A percentile compares a stretch with the other conserved stretches of the same genome.
Conservation (phyloP, 2,888 invertebrate species). For the Globia sparganii region DNA sequence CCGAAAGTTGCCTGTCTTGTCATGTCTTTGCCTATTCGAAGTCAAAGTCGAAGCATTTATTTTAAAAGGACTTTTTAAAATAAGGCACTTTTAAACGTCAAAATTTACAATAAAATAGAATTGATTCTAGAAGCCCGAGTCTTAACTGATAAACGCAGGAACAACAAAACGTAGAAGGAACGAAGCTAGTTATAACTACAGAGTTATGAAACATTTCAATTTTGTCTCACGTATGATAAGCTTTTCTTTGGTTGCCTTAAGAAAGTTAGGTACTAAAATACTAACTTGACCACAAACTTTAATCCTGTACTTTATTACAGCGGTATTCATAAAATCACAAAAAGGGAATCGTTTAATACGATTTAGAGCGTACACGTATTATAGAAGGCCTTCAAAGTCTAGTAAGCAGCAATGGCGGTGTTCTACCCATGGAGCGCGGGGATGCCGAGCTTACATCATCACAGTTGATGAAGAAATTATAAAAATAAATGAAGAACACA, state of each 20-base stretch:
- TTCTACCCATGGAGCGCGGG: slow-evolving; percentile 73
- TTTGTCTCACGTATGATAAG: neutral
- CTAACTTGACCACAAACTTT: neutral
- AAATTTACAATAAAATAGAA: no score
- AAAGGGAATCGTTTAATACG: slow-evolving; percentile 70
- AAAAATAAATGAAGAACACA: slow-evolving; percentile 8
- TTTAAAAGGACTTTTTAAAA: no score
- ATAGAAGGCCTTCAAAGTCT: slow-evolving; percentile 47
- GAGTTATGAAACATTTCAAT: neutral
- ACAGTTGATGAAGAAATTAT: slow-evolving; percentile 69
- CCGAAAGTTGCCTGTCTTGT: no score
- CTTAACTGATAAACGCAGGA: neutral
- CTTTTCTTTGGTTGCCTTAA: neutral
- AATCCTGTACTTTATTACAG: slow-evolving; percentile 37
- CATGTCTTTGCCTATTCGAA: neutral
- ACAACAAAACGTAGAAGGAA: neutral
- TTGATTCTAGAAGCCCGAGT: no score
- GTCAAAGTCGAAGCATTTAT: no score
- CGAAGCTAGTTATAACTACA: neutral
- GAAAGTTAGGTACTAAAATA: neutral
- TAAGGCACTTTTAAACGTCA: no score
- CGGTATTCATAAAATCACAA: slow-evolving; percentile 42
- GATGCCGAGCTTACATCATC: slow-evolving; percentile 71
- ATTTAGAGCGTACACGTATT: slow-evolving; percentile 72
- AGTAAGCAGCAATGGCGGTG: slow-evolving; percentile 75